Base-by-base conservation (phyloP, 2,888 invertebrate genomes). In the Pristionchus arcanus region DNA sequence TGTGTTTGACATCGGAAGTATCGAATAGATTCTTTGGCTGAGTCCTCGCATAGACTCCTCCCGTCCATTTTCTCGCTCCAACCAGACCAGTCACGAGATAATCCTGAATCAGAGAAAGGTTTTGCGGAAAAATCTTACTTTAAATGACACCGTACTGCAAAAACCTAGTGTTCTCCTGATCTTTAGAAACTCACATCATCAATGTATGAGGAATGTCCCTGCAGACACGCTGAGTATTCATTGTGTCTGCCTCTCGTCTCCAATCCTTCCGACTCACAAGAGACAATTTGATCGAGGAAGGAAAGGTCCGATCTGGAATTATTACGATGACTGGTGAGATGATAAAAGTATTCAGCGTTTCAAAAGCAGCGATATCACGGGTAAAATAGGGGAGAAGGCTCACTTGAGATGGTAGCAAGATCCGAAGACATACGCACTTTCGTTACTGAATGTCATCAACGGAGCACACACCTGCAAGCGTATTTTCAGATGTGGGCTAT, bases 11-110 rank as follows among this genome's bases (percentile, higher is more conserved):
- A 34, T 37, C 83, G 77, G 89, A 81, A 55, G 89, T 28, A n/a
- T 83, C 81, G 66, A 83, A 81, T 25, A 81, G 59, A 42, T 34
- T 34, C 66, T 81, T 81, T 34, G 83, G 89, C 25, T 71, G 71
- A 2, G 68, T 86, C 42, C 91, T 90, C 49, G 92, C 93, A 81
- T 92, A 94, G 53, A 94, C 94, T 63, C 95, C 95, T 31, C 95
- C 95, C 7, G 94, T 94, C 95, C 95, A 95, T 91, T 94, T 95
- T 53, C 92, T 90, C 31, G 94, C 94, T 42, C 95, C 95, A 42
- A 94, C 93, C 34, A 93, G 84, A 25, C 95, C 95, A 77, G 94
- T 94, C n/a, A 94, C 91, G 11, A 94, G 90, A 2, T 94, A 91
- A 87, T 93, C 92, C 92, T 88, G 74, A 28, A 87, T 55, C 37